Conservation (phyloP, 2,113 vertebrate genomes). For the Etheostoma spectabile region DNA sequence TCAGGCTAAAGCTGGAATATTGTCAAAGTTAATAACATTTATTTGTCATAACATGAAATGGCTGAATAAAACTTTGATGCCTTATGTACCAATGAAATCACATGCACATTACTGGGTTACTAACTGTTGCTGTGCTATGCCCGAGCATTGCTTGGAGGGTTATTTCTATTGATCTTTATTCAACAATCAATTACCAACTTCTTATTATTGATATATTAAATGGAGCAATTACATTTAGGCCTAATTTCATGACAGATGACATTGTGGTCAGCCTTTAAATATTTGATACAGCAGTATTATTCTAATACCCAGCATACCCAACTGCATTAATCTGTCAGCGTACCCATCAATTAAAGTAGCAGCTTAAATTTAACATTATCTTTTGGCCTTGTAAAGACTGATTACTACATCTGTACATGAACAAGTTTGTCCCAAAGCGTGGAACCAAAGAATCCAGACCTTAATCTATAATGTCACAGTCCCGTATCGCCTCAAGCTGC, state of each 20-base stretch:
- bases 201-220: slow-evolving; percentile 68
- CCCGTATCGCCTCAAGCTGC: slow-evolving; percentile 45
- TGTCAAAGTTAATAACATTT: slow-evolving; percentile 44
- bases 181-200: slow-evolving; percentile 60
- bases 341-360: slow-evolving; percentile 8
- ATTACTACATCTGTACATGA: slow-evolving; percentile 41
- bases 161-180: slow-evolving; percentile 48
- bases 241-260: slow-evolving; percentile 59
- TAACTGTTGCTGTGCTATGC: slow-evolving; percentile 35
- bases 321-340: slow-evolving; percentile 26
- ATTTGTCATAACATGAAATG: slow-evolving; percentile 38
- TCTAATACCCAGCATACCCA: slow-evolving; percentile 19
- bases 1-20: slow-evolving; percentile 42
- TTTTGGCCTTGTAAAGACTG: slow-evolving; percentile 42
- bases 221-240: slow-evolving; percentile 64
- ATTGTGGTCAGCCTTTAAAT: slow-evolving; percentile 56
- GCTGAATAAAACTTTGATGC: slow-evolving; percentile 57
- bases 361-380: slow-evolving; percentile 41
- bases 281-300: slow-evolving; percentile 28
- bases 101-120: slow-evolving; percentile 9
- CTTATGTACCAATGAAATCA: slow-evolving; percentile 45
- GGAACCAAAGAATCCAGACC: slow-evolving; percentile 44
- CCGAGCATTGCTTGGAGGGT: slow-evolving; percentile 38
- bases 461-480: slow-evolving; percentile 60
- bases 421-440: slow-evolving; percentile 37